Evolutionary conservation across 2,113 vertebrate genomes (phyloP).

Genomic region (Stegastes partitus): DNA sequence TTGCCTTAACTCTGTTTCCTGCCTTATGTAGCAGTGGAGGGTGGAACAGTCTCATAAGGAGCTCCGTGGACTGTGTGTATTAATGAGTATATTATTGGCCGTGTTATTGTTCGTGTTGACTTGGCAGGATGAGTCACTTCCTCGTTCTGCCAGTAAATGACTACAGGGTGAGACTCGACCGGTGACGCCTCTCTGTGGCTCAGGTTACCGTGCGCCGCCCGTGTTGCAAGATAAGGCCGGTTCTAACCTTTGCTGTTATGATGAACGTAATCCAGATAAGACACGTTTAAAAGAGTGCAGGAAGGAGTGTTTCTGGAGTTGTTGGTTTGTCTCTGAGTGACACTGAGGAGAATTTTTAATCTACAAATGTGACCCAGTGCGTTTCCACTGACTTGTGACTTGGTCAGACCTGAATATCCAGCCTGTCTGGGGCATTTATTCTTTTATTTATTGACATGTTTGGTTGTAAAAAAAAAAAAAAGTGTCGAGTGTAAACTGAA

Average conservation of each 20-base stretch:
- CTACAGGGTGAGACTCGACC: neutral
- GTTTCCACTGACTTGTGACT: constrained; percentile 18
- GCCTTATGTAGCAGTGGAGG: neutral
- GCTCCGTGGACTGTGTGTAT: constrained; percentile 21
- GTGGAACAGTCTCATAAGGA: neutral
- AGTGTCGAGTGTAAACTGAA: neutral
- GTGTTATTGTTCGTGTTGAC: constrained; percentile 28
- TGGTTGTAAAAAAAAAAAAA: constrained; percentile 1
- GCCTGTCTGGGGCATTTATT: constrained; percentile 8
- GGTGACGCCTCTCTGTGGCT: constrained; percentile 32
- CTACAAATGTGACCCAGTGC: neutral
- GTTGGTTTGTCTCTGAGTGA: neutral
- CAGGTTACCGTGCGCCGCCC: constrained; percentile 34
- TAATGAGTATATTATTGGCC: constrained; percentile 12
- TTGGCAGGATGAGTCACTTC: constrained; percentile 66
- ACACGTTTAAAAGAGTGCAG: neutral
- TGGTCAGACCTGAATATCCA: constrained; percentile 30
- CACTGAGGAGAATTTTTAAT: neutral
- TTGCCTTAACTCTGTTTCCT: neutral
- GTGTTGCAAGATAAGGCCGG: constrained; percentile 10
- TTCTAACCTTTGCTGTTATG: neutral
- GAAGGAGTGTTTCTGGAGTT: neutral
- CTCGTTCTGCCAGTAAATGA: constrained; percentile 57
- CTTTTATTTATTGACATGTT: constrained; percentile 6
- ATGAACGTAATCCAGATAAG: constrained; percentile 3